phyloP scores from a whole-genome alignment of 1,140 invertebrate species.

The Zaprionus lachaisei region DNA sequence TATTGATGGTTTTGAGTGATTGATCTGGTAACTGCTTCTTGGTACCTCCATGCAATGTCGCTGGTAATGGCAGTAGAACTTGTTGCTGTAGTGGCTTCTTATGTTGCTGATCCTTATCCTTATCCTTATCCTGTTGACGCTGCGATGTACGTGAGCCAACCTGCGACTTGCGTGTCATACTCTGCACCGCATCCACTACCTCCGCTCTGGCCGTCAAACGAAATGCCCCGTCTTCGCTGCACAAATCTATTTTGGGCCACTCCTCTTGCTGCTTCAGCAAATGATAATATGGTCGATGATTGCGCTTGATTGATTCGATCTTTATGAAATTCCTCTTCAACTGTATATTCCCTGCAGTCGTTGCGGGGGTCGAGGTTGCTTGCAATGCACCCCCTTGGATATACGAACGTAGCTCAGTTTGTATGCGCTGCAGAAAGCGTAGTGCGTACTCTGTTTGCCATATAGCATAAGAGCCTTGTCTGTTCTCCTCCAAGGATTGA shows the following conservation, averaged over 20 bases:
- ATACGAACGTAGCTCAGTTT: conserved; percentile 70
- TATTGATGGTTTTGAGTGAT: conserved; percentile 54
- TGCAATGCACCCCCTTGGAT: conserved; percentile 43
- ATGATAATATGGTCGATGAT: conserved; percentile 81
- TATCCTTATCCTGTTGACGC: conserved; percentile 41
- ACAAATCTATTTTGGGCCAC: conserved; percentile 80
- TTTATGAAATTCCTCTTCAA: conserved; percentile 76
- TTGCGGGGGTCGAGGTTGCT: conserved; percentile 2
- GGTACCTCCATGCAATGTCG: conserved; percentile 35
- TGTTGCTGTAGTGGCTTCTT: conserved; percentile 6
- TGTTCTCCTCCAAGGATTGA: conserved; percentile 20
- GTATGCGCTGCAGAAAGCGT: conserved; percentile 77
- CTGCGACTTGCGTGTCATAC: conserved; percentile 66
- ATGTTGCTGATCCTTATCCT: background rate
- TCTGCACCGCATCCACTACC: conserved; percentile 37
- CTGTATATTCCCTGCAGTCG: conserved; percentile 53
- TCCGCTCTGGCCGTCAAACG: conserved; percentile 59
- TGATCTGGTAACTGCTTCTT: conserved; percentile 44
- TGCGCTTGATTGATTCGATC: conserved; percentile 75
- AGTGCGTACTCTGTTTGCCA: conserved; percentile 86
- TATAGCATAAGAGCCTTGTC: conserved; percentile 61
- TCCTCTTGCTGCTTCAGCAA: conserved; percentile 77
- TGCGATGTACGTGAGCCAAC: conserved; percentile 63
- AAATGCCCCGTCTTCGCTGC: conserved; percentile 79
- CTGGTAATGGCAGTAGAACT: conserved; percentile 11